phyloP scores from a whole-genome alignment of 2,113 vertebrate species.

The Cygnus buccinator region DNA sequence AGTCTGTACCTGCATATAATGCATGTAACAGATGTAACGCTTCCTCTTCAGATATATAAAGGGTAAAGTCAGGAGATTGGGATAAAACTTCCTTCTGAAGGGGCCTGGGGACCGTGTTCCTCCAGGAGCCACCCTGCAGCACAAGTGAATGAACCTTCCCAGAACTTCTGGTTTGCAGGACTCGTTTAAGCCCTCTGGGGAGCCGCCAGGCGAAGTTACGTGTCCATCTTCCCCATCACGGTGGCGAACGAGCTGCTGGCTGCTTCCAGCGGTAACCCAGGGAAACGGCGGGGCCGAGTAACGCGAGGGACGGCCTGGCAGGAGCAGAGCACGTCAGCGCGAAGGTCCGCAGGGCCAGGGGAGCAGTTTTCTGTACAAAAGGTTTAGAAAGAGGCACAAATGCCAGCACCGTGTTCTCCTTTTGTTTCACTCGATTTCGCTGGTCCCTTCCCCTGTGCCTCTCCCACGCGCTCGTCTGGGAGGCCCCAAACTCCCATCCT shows the following conservation, averaged over 20 bases:
- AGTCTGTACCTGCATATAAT: not conserved
- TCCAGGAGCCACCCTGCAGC: not conserved
- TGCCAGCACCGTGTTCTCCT: not conserved
- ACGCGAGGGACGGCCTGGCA: not conserved
- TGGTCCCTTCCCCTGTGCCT: fast-evolving
- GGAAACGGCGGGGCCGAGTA: not conserved
- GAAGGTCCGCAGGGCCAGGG: not conserved
- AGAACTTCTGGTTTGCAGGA: not conserved
- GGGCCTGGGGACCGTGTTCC: not conserved
- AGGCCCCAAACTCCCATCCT: not conserved
- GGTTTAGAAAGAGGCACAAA: not conserved
- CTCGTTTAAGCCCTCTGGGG: not conserved
- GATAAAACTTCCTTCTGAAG: not conserved
- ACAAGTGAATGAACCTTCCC: not conserved
- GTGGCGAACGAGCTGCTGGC: not conserved
- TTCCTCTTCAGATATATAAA: not conserved
- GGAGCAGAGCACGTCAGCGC: not conserved
- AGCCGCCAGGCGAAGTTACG: not conserved
- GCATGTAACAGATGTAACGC: not conserved
- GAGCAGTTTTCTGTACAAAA: not conserved
- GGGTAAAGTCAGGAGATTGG: not conserved
- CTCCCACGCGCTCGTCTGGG: not conserved
- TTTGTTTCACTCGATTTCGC: not conserved
- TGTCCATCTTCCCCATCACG: not conserved
- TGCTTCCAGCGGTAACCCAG: constrained; percentile 14